Evolutionary conservation across 1,140 invertebrate species (phyloP), one percentile per base, ranked within the genome.

Genomic region (Idris sp.): DNA sequence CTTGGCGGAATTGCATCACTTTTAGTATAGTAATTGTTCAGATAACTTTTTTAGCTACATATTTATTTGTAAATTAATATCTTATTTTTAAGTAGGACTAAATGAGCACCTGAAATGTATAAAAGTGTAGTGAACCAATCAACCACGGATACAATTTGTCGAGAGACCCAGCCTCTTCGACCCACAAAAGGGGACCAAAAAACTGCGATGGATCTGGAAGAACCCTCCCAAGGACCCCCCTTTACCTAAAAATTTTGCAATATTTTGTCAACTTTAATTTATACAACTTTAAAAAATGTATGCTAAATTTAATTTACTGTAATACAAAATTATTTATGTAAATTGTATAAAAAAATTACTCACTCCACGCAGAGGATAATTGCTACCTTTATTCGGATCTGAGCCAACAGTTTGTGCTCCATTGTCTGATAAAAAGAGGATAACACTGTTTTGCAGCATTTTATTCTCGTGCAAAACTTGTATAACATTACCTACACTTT

Each of bases 41-140:
- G n/a, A n/a, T n/a, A n/a, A n/a, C n/a, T n/a, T n/a, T n/a, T n/a
- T n/a, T n/a, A n/a, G n/a, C n/a, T n/a, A n/a, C n/a, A n/a, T n/a
- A n/a, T n/a, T n/a, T n/a, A n/a, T n/a, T 22, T 22, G 19, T 22
- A 22, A 22, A 22, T 22, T 22, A 6, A 6, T 22, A 4, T 22
- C 6, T 22, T 22, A 6, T 22, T 22, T 22, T 4, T 4, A 22
- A 48, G 6, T 48, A 30, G 16, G 31, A 18, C 14, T 53, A 18
- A 22, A 10, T 10, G n/a, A 15, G 9, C n/a, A 89, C 91, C 90
- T 58, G 90, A 90, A 14, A 91, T 90, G 49, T 87, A 84, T 16
- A 87, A 90, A 0, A 98, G 84, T 0, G 96, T 96, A 0, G 95
- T 95, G 28, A 97, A 81, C 94, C 95, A 97, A 84, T 97, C 96